These are phyloP conservation scores for Trinorchestia longiramus DNA, from an alignment of 1,140 invertebrate species.

Conservation along the genomic window DNA sequence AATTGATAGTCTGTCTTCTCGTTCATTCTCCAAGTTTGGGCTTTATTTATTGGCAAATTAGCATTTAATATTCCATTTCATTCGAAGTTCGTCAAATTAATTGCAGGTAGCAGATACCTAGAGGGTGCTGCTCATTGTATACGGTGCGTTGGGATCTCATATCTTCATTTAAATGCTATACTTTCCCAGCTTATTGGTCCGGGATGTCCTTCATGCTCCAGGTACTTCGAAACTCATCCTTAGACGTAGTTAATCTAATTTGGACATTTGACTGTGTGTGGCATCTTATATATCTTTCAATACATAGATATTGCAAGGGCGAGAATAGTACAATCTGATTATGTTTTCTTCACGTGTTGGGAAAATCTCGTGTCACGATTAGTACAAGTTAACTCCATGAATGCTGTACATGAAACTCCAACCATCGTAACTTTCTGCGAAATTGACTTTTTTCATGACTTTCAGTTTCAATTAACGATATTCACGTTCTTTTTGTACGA, in stretches of 20 bases:
- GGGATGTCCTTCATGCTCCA: background rate
- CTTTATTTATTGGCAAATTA: background rate
- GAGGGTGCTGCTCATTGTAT: background rate
- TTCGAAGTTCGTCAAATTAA: background rate
- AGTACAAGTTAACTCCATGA: background rate
- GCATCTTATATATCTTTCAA: background rate
- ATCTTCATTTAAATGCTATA: background rate
- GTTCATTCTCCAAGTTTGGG: background rate
- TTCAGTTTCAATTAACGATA: too few relatives aligned
- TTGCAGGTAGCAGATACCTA: background rate
- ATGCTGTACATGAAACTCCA: background rate
- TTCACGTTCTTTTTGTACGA: too few relatives aligned
- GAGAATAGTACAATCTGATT: background rate
- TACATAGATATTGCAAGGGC: background rate
- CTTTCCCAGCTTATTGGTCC: background rate
- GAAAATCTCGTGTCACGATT: background rate
- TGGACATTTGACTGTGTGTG: background rate
- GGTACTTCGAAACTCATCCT: background rate
- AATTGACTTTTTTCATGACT: too few relatives aligned
- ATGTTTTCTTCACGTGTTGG: background rate
- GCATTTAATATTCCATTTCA: slow-evolving; percentile 1
- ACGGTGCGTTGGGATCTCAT: background rate
- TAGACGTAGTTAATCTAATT: background rate
- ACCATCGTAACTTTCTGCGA: background rate
- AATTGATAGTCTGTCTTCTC: background rate